Conservation (phyloP, 53 echinoderm and acorn worm species). For the Crossaster papposus region DNA sequence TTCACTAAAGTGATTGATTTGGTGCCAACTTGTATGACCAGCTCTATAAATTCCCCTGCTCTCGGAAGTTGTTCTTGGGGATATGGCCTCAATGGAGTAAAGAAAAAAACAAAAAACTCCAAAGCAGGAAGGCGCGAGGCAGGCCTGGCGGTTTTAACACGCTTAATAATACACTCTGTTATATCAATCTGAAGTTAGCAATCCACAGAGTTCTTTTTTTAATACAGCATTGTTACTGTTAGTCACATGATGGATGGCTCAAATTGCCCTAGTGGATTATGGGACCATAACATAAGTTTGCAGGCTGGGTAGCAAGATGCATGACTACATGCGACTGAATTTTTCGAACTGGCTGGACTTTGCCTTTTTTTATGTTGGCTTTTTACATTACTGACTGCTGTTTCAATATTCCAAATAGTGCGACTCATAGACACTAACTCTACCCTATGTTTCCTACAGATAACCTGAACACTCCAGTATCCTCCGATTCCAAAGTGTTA, state of each 20-base stretch:
- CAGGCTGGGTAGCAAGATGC: constrained; percentile 12
- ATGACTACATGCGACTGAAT: not conserved
- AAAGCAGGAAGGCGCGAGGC: not conserved
- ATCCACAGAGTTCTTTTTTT: constrained; percentile 28
- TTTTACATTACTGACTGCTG: no score
- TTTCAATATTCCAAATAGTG: no score
- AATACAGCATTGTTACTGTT: not conserved
- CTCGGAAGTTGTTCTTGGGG: constrained; percentile 21
- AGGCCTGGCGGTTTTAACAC: not conserved
- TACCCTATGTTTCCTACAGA: no score
- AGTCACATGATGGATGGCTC: constrained; percentile 20
- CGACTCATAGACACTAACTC: no score
- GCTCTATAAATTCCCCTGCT: constrained; percentile 35
- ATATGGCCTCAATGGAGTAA: not conserved
- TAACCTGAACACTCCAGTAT: no score
- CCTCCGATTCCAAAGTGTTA: no score
- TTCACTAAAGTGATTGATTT: constrained; percentile 33
- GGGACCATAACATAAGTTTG: constrained; percentile 18
- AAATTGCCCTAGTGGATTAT: not conserved
- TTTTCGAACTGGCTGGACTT: not conserved
- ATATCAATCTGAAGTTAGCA: constrained; percentile 34
- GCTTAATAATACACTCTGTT: constrained; percentile 29
- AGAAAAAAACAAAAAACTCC: not conserved
- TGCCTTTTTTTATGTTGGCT: no score
- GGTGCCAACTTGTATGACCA: constrained; percentile 23